Percentiles rank a stretch among this genome's conserved stretches.
Evolutionary conservation across 1,140 invertebrate species (phyloP).

Genomic region (Magallana angulata): DNA sequence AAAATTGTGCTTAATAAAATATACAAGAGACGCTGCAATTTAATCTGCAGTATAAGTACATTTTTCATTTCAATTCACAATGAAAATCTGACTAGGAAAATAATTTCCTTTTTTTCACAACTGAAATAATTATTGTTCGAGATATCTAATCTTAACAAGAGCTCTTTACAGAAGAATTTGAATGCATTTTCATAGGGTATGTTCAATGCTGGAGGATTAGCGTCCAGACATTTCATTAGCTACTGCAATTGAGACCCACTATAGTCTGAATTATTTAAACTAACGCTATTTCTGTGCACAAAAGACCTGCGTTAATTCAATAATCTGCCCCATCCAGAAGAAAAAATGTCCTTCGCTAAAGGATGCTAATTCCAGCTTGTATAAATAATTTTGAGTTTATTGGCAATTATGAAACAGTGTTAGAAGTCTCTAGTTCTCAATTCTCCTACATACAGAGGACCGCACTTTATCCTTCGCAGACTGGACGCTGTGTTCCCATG

Average conservation of each 20-base stretch:
- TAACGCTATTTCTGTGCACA: constrained; percentile 31
- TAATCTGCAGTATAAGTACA: no score
- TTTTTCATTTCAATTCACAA: no score
- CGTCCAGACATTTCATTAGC: constrained; percentile 29
- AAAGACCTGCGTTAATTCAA: constrained; percentile 29
- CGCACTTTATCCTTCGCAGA: neutral
- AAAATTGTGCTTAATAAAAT: no score
- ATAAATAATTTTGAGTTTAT: constrained; percentile 32
- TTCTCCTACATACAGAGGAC: neutral
- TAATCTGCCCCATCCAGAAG: constrained; percentile 1
- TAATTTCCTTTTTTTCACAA: no score
- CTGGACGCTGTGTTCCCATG: constrained; percentile 25
- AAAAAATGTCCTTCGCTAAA: neutral
- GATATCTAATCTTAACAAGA: no score
- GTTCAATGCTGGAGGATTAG: neutral
- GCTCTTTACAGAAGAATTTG: no score
- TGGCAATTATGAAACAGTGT: constrained; percentile 22
- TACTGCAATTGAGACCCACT: constrained; percentile 9
- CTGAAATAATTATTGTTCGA: no score
- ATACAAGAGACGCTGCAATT: no score
- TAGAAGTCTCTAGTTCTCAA: neutral
- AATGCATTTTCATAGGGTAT: no score
- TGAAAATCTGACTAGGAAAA: no score
- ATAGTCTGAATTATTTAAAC: constrained; percentile 30
- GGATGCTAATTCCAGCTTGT: neutral